phyloP scores from a whole-genome alignment of 2,113 vertebrate genomes.

The Atlantisia rogersi region DNA sequence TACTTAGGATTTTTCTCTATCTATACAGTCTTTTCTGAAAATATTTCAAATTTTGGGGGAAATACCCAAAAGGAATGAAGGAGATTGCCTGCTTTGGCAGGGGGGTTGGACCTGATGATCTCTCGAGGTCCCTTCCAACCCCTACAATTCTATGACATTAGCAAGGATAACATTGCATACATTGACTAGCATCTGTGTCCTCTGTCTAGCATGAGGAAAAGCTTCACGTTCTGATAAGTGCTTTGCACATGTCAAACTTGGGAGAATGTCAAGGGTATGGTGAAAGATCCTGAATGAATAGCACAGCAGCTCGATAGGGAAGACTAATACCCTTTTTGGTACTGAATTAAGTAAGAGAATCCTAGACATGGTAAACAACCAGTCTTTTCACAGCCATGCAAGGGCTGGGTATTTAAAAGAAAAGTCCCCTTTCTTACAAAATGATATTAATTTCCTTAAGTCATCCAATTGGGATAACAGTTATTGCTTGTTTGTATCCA shows the following conservation, averaged over 20 bases:
- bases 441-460: background rate
- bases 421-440: background rate
- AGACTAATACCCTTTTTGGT: background rate
- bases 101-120: too few relatives aligned
- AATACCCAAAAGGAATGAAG: background rate
- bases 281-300: background rate
- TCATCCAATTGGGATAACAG: constrained; percentile 6
- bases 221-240: background rate
- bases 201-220: background rate
- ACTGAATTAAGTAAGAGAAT: background rate
- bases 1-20: background rate
- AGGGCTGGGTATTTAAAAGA: background rate
- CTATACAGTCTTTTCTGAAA: background rate
- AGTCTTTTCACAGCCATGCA: background rate
- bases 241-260: background rate
- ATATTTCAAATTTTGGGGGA: background rate
- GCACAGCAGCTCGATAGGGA: background rate
- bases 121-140: too few relatives aligned
- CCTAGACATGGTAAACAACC: background rate
- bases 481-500: constrained; percentile 35
- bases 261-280: background rate
- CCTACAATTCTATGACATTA: background rate
- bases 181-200: background rate
- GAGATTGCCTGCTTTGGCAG: too few relatives aligned
- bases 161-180: background rate